Evolutionary conservation across 1,140 invertebrate genomes (phyloP), one percentile per base, ranked within the genome.

Genomic region (Magallana angulata): DNA sequence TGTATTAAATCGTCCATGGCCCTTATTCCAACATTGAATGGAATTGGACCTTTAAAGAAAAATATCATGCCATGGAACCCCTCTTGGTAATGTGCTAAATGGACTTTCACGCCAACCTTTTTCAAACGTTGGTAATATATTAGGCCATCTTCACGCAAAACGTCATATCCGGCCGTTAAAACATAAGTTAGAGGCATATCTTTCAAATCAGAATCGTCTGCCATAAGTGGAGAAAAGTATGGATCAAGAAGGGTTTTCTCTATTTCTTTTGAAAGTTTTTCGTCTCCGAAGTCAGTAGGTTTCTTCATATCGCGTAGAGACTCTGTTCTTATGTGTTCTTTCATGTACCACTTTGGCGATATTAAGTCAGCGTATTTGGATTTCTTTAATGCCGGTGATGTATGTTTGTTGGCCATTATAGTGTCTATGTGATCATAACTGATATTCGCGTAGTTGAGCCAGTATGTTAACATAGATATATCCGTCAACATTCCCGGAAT

Each of bases 41-140:
- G 90, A 68, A 90, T 90, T 30, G 90, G 90, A n/a, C 90, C 90
- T 30, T 84, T 84, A 84, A 90, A 90, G 87, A 92, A 92, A 82
- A 91, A 91, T 82, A 92, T 91, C 91, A 92, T 92, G 7, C 92
- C 92, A 85, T 93, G 91, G 57, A 92, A 92, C 2, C 91, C 90
- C 0, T 92, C 90, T 36, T 88, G 60, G 82, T 92, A 92, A 87
- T 93, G 92, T 18, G 90, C 91, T 24, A 92, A 88, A 14, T 90
- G 80, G 11, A 91, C 91, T 82, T 87, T 87, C 18, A 92, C 90
- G 11, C 91, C 91, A 1, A 88, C 91, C 60, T 90, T 88, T 64
- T 91, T 89, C 30, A 92, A 84, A 30, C 92, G 86, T 82, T 90
- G 86, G 57, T 88, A 91, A 84, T 92, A 93, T 16, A 93, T 90